Evolutionary conservation across 2,113 vertebrate genomes (phyloP), one percentile per base, ranked within the genome.

Genomic region (Morone saxatilis): DNA sequence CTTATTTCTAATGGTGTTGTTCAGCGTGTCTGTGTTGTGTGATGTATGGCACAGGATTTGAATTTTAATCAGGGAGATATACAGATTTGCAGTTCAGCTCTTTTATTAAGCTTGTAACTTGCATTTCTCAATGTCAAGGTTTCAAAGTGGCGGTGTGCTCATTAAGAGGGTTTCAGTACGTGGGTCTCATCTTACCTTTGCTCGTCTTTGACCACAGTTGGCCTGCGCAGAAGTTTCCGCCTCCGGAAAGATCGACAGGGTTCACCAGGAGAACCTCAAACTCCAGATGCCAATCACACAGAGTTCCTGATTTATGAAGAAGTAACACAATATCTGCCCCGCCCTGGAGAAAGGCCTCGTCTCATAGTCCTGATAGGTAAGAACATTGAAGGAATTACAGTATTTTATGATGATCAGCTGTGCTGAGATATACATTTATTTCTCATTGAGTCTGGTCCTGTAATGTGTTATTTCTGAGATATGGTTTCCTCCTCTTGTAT

Each of bases 341-440:
- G 90, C n/a, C 95, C 94, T 0, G 95, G 95, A 0, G 97, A 98
- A 12, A 93, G 94, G 88, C 96, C 96, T n/a, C 96, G 97, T 40
- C 96, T 99, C 60, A 95, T 97, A 67, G 96, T 98, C 48, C 94
- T 99, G 67, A 97, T 99, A 6, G 98, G 98, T 99, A 93, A 91
- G 91, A 48, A 43, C 25, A 56, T 0, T 41, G 0, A 67, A 22
- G 67, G 38, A 57, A 45, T 5, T 43, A 7, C 16, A 5, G 25
- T 54, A 22, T 47, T 31, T 31, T 31, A 31, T 31, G 31, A 31
- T 31, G 31, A 31, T 31, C 31, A 2, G 31, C 31, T 31, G 31
- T 31, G 31, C 31, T 31, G 31, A 3, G 31, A 31, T 2, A 31
- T 31, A 31, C 31, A 31, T 31, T 31, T 31, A 31, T 31, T 31